These are phyloP conservation scores for Anastrepha ludens DNA, from an alignment of 1,140 invertebrate species.

Conservation along the genomic window DNA sequence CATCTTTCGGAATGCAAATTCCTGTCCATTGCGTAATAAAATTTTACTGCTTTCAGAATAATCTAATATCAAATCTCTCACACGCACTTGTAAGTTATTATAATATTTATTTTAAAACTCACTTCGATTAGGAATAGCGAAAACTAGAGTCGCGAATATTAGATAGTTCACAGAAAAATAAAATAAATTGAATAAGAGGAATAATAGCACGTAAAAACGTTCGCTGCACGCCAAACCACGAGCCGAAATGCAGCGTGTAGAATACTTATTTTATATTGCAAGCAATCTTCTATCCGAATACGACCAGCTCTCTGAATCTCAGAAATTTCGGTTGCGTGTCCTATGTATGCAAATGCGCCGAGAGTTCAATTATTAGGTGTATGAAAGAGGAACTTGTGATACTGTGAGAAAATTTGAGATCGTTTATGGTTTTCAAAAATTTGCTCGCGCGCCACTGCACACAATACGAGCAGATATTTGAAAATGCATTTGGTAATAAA, in stretches of 20 bases:
- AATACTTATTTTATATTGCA: conserved; percentile 24
- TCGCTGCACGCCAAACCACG: conserved; percentile 46
- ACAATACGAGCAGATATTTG: not conserved
- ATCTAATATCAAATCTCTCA: not conserved
- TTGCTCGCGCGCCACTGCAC: not conserved
- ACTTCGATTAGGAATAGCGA: conserved; percentile 25
- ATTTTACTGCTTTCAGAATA: not conserved
- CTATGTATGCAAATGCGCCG: not conserved
- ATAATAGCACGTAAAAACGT: conserved; percentile 29
- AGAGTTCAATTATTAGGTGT: not conserved
- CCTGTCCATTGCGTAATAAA: conserved; percentile 18
- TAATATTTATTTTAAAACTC: conserved; percentile 1
- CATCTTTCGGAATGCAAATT: not conserved
- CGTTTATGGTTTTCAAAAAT: conserved; percentile 14
- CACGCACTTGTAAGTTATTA: not conserved
- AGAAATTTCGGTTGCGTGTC: not conserved
- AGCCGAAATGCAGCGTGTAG: conserved; percentile 13
- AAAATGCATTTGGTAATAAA: not conserved
- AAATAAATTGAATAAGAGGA: conserved; percentile 10
- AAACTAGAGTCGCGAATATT: not conserved
- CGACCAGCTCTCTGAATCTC: not conserved
- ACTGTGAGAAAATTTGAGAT: not conserved
- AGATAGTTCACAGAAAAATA: not conserved
- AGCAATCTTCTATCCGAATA: not conserved
- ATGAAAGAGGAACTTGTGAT: not conserved